phyloP scores from a whole-genome alignment of 2,113 vertebrate genomes.

The Oxyruncus cristatus region DNA sequence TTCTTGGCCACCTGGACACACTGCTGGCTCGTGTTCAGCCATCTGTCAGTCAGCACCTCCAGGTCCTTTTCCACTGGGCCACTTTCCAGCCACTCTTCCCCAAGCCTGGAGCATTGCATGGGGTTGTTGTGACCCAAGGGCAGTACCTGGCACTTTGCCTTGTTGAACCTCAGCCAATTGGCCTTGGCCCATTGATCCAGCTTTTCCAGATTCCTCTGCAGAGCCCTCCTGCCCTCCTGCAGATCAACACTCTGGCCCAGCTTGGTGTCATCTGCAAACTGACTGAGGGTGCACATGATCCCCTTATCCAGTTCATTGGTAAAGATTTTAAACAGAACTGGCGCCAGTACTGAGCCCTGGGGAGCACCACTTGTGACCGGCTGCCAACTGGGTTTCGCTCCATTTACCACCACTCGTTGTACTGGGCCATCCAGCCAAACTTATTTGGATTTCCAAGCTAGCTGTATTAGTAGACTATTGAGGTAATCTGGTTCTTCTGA shows the following conservation, averaged over 20 bases:
- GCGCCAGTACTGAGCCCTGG: too few relatives aligned
- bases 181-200: fast-evolving
- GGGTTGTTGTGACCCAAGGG: neutral
- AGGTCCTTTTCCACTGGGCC: neutral
- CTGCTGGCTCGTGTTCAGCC: neutral
- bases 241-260: neutral
- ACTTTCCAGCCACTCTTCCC: neutral
- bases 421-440: neutral
- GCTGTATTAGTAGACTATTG: neutral
- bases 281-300: neutral
- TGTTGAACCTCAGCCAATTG: neutral
- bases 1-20: neutral
- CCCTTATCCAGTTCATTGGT: neutral
- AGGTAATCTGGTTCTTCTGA: neutral
- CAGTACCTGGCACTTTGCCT: neutral
- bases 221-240: neutral
- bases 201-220: neutral
- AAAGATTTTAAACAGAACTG: neutral
- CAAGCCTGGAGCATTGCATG: neutral
- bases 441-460: neutral
- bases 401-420: neutral
- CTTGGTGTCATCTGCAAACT: neutral
- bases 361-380: neutral
- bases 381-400: neutral
- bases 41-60: neutral